A percentile compares a stretch with the other conserved stretches of the same genome.
Evolutionary conservation across 2,888 invertebrate species (phyloP).

Genomic region (Amphipoea oculea): DNA sequence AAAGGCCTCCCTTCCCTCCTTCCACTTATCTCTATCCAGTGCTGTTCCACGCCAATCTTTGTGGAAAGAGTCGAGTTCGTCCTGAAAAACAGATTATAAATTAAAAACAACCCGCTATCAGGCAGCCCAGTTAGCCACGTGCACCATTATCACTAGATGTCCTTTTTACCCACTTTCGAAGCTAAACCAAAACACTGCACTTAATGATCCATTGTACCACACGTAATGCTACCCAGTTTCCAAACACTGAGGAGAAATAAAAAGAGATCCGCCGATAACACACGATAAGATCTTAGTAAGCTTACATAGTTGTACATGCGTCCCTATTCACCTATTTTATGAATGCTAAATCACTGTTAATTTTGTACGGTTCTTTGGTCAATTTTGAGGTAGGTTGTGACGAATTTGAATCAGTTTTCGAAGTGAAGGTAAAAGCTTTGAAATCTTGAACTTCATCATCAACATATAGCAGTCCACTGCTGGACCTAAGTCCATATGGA

Average conservation of each 20-base stretch:
- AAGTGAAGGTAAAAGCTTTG: background rate
- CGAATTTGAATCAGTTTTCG: background rate
- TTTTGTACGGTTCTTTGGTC: slow-evolving; percentile 9
- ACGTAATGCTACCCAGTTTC: slow-evolving; percentile 71
- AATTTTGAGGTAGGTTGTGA: slow-evolving; percentile 29
- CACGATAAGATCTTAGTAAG: slow-evolving; percentile 66
- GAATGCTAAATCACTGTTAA: slow-evolving; percentile 39
- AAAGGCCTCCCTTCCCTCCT: too few species aligned
- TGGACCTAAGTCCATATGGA: background rate
- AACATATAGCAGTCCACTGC: background rate
- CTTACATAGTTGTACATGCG: slow-evolving; percentile 39
- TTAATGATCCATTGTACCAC: slow-evolving; percentile 84
- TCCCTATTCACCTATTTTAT: slow-evolving; percentile 27
- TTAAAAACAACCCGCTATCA: slow-evolving; percentile 43
- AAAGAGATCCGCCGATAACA: slow-evolving; percentile 71
- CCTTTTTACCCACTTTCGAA: slow-evolving; percentile 85
- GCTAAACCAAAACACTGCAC: slow-evolving; percentile 79
- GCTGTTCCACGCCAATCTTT: too few species aligned
- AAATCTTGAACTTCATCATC: background rate
- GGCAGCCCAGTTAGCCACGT: slow-evolving; percentile 74
- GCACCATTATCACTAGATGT: slow-evolving; percentile 76
- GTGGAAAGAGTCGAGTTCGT: too few species aligned
- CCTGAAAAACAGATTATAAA: slow-evolving; percentile 7
- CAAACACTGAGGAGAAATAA: slow-evolving; percentile 70
- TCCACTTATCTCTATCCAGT: too few species aligned